phyloP scores from a whole-genome alignment of 2,113 vertebrate genomes.

The Cisticola juncidis region DNA sequence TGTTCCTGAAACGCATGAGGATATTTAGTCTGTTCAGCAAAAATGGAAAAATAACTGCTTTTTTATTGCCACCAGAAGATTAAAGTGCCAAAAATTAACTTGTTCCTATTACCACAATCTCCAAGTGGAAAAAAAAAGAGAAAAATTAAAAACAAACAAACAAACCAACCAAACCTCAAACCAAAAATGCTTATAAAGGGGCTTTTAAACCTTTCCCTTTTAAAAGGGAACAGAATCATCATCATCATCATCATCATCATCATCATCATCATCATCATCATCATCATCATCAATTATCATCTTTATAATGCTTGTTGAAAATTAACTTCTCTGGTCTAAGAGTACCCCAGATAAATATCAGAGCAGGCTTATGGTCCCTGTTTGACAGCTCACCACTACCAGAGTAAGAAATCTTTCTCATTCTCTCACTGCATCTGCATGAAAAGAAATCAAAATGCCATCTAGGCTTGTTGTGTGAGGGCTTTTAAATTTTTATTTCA shows the following conservation, averaged over 20 bases:
- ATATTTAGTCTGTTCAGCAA: neutral
- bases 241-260: neutral
- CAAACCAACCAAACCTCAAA: neutral
- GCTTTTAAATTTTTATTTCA: rapidly evolving
- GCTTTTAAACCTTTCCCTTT: too few species aligned
- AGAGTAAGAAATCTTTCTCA: neutral
- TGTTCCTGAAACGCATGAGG: neutral
- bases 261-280: neutral
- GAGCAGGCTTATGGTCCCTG: neutral
- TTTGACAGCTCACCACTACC: neutral
- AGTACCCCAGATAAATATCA: neutral
- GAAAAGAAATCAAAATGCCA: neutral
- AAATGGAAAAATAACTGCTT: neutral
- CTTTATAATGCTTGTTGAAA: neutral
- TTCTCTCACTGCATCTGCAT: neutral
- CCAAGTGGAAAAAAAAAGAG: neutral
- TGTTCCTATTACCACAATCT: neutral
- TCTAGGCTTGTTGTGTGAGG: neutral
- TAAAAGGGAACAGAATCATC: neutral
- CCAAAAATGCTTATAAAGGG: neutral
- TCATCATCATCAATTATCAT: neutral
- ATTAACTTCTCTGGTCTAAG: neutral
- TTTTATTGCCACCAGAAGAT: neutral
- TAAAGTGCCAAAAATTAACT: neutral
- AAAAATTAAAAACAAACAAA: neutral